Evolutionary conservation across 1,140 invertebrate genomes (phyloP), one percentile per base, ranked within the genome.

Genomic region (Danaus plexippus): DNA sequence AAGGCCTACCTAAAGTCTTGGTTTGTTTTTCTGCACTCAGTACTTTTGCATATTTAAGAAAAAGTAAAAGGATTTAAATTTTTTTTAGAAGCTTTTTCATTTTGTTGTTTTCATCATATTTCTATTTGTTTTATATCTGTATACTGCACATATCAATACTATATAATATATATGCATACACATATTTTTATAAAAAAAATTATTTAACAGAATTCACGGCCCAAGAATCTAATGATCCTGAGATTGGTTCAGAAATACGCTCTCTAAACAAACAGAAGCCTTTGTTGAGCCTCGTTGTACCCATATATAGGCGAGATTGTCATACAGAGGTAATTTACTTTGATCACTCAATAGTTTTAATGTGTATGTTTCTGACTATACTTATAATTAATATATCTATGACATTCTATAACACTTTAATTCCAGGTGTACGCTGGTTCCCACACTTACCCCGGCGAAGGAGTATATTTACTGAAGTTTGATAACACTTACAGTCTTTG

Each of bases 401-500:
- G 9, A 46, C 1, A 49, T 46, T 43, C 8, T 52, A 6, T 54
- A 45, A 40, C 47, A 15, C 52, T 52, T 56, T 11, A 44, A 57
- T 80, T 76, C 75, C 97, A 99, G 89, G 96, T 99, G 0, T 99
- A 99, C 76, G 97, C 96, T 46, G 98, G 98, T 9, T 97, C 95
- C 66, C 98, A 99, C 87, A 89, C 92, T 18, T 99, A 99, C 88
- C 98, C 98, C 5, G 98, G 96, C 12, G 92, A 96, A 88, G 98
- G 98, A 43, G 95, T 99, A 43, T 99, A 99, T 88, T 88, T 99
- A 77, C 89, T 99, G 9, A 99, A 99, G 89, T 99, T 99, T 88
- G 98, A 99, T 88, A 99, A 99, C 88, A 98, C 97, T 0, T 99
- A 99, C 87, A 99, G 97, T 45, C 88, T 99, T 54, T 99, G 98